Base-by-base conservation (phyloP, 2,888 invertebrate genomes). In the Synanthedon vespiformis region DNA sequence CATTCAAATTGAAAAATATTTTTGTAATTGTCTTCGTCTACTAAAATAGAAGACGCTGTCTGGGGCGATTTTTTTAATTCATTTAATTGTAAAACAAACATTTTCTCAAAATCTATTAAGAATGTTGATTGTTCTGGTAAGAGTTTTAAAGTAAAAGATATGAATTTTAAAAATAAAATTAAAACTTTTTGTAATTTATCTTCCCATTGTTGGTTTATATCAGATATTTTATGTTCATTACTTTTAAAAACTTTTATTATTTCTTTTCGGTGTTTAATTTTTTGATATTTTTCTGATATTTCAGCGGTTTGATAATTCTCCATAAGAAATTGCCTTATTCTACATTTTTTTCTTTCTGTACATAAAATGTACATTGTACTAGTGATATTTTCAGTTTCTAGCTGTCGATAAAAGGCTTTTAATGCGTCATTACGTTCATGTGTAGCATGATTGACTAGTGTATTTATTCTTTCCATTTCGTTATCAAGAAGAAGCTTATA, bases 321-420 rank as follows among this genome's bases (percentile, higher is more conserved):
- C 53, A 86, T 54, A 4, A 78, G 51, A 54, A 84, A 73, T 62
- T 79, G 69, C 57, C 76, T 77, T 2, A 87, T 73, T 63, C 61
- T 77, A 61, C 86, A 86, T 64, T 81, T 86, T 64, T 82, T 87
- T 62, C 86, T 70, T 60, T 86, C 85, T 5, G 72, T 65, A 51
- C 80, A 77, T 75, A 87, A 75, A 34, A 86, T 61, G 59, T 86
- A 87, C 80, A 87, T 86, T 6, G 78, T 77, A 53, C 76, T 75
- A 4, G 82, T 79, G 40, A 73, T 61, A 55, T 74, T 79, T 62
- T 82, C 76, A 22, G 76, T 67, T 62, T 84, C 75, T 51, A 76
- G 64, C 63, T 77, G 77, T 56, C 59, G 74, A 49, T 68, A 75
- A 63, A 81, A 85, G 27, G 76, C 73, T 60, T 64, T 68, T 4